Percentiles rank a stretch among this genome's conserved stretches.
These are phyloP conservation scores for Acrossocheilus wenchowensis DNA, from an alignment of 2,797 vertebrate species.

Conservation along the genomic window DNA sequence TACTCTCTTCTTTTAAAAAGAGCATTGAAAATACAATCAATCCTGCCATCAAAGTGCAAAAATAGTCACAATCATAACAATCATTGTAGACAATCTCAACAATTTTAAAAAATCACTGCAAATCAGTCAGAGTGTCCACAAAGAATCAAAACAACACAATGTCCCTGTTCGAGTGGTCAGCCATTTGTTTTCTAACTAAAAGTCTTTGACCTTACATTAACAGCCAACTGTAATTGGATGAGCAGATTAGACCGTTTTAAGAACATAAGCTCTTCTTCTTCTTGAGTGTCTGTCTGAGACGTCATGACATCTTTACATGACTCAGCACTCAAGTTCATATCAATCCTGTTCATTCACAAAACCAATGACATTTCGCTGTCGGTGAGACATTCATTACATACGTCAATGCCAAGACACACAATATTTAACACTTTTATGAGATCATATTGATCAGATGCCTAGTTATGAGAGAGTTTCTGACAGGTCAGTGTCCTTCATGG, in stretches of 20 bases:
- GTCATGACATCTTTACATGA: constrained; percentile 18
- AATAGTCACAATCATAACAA: not conserved
- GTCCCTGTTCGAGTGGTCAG: not conserved
- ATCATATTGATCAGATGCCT: not conserved
- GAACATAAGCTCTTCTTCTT: constrained; percentile 36
- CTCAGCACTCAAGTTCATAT: constrained; percentile 11
- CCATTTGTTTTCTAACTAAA: constrained; percentile 12
- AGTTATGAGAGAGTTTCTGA: constrained; percentile 31
- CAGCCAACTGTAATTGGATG: constrained; percentile 40
- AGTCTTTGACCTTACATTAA: constrained; percentile 24
- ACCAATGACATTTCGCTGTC: constrained; percentile 25
- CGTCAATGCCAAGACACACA: not conserved
- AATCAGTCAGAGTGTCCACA: not conserved
- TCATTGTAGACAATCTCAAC: not conserved
- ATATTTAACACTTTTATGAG: not conserved
- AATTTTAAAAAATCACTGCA: not conserved
- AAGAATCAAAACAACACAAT: not conserved
- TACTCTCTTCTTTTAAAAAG: not conserved
- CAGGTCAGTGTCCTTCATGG: constrained; percentile 18
- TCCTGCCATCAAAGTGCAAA: constrained; percentile 11
- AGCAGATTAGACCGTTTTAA: constrained; percentile 40
- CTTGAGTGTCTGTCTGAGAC: not conserved
- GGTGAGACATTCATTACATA: constrained; percentile 30
- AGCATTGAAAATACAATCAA: constrained; percentile 12
- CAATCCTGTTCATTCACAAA: not conserved